Evolutionary conservation across 53 echinoderm and acorn worm genomes (phyloP), one percentile per base, ranked within the genome.

Genomic region (Paelopatides confundens): DNA sequence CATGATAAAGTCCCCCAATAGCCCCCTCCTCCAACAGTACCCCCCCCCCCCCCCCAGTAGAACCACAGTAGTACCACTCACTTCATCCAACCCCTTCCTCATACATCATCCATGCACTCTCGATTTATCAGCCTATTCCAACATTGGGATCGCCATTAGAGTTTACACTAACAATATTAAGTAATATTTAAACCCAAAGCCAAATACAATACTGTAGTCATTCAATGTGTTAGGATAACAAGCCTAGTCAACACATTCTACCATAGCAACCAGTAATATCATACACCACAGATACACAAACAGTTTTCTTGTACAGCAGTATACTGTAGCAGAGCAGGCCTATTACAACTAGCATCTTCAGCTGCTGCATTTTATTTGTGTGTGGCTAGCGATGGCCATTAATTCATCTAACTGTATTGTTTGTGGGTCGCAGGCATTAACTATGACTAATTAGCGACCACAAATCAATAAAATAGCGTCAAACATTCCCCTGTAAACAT

Each of bases 401-500:
- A 79, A 50, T 27, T 52, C 50, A 79, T 53, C 79, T 48, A 79
- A 31, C 52, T 54, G 32, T 53, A 79, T 79, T 79, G 79, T 79
- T 79, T 79, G 79, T 79, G n/a, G 79, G 79, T 79, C 79, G 33
- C 53, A 34, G 79, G 79, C 79, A 79, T 34, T 53, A 79, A 53
- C 79, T 79, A 79, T 54, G 79, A 79, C 79, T 79, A 79, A 79
- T 79, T 79, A 79, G 54, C 49, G 32, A 48, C 23, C 14, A 28
- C 52, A 5, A 31, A 79, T 79, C 79, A 53, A 79, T 79, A 79
- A 79, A 79, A 79, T 13, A 79, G 79, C 79, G 79, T 26, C 51
- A 32, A 79, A 53, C 79, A 79, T 79, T 79, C 79, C 54, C 79
- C 35, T 31, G 79, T 79, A 79, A 79, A 79, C 79, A 79, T 79